Conservation (phyloP, 2,113 vertebrate species). For the Apistogramma diplotaenia region DNA sequence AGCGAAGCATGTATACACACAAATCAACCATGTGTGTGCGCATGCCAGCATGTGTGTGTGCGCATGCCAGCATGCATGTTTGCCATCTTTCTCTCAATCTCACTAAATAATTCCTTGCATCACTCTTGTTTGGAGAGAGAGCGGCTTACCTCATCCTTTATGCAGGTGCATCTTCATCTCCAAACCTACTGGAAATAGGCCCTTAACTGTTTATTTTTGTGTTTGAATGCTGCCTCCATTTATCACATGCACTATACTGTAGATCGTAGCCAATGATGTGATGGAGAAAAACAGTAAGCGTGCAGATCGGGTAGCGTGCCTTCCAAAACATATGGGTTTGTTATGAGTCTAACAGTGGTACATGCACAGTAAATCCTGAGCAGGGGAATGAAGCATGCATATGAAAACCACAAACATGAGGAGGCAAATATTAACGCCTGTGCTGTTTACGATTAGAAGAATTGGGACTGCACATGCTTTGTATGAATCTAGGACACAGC, state of each 20-base stretch:
- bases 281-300: slow-evolving; percentile 14
- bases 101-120: slow-evolving; percentile 46
- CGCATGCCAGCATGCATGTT: not conserved
- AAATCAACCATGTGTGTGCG: slow-evolving; percentile 15
- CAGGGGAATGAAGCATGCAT: not conserved
- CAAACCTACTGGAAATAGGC: not conserved
- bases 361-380: not conserved
- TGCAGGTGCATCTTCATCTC: slow-evolving; percentile 48
- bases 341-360: not conserved
- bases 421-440: not conserved
- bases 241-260: not conserved
- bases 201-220: not conserved
- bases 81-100: not conserved
- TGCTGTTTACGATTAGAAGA: not conserved
- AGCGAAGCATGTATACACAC: not conserved
- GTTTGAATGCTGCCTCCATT: not conserved
- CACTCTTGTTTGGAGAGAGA: slow-evolving; percentile 22
- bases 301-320: not conserved
- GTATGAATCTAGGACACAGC: not conserved
- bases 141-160: slow-evolving; percentile 9
- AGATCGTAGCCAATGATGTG: not conserved
- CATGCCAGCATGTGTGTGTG: not conserved
- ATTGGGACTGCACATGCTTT: not conserved
- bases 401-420: not conserved
- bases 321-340: not conserved